Conservation (phyloP, 2,888 invertebrate species). For the Globia sparganii region DNA sequence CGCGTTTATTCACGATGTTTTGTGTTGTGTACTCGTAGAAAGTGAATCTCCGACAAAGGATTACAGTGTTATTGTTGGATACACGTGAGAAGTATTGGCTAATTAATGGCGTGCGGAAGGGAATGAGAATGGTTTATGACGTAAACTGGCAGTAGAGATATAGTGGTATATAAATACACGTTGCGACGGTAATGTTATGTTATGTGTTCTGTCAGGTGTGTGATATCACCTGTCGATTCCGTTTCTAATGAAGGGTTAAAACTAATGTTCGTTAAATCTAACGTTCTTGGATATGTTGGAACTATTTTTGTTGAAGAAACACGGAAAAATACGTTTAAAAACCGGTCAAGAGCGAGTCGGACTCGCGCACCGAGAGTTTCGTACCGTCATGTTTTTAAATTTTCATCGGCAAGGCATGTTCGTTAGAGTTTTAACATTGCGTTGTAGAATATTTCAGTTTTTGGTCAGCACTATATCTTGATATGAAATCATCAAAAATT, state of each 20-base stretch:
- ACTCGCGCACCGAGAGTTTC: too few relatives aligned
- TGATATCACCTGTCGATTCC: slow-evolving; percentile 58
- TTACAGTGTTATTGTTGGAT: slow-evolving; percentile 79
- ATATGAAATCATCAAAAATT: too few relatives aligned
- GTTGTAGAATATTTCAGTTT: too few relatives aligned
- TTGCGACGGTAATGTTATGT: slow-evolving; percentile 45
- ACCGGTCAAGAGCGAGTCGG: too few relatives aligned
- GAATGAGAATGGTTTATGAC: slow-evolving; percentile 64
- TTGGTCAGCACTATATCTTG: too few relatives aligned
- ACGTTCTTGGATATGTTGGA: not conserved
- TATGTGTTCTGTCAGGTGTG: slow-evolving; percentile 63
- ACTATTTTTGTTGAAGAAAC: not conserved
- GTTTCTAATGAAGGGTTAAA: slow-evolving; percentile 58
- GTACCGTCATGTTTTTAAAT: too few relatives aligned
- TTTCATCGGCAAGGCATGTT: too few relatives aligned
- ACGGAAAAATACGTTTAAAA: not conserved
- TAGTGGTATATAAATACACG: slow-evolving; percentile 9
- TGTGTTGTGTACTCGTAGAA: slow-evolving; percentile 73
- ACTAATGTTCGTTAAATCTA: slow-evolving; percentile 36
- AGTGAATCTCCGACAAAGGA: slow-evolving; percentile 79
- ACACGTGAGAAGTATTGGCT: slow-evolving; percentile 73
- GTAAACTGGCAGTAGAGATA: slow-evolving; percentile 45
- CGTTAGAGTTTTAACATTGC: too few relatives aligned
- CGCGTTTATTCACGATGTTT: slow-evolving; percentile 52
- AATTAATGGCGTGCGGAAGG: slow-evolving; percentile 67